A percentile compares a stretch with the other conserved stretches of the same genome.
Conservation (phyloP, 1,140 invertebrate species). For the Drosophila takahashii region DNA sequence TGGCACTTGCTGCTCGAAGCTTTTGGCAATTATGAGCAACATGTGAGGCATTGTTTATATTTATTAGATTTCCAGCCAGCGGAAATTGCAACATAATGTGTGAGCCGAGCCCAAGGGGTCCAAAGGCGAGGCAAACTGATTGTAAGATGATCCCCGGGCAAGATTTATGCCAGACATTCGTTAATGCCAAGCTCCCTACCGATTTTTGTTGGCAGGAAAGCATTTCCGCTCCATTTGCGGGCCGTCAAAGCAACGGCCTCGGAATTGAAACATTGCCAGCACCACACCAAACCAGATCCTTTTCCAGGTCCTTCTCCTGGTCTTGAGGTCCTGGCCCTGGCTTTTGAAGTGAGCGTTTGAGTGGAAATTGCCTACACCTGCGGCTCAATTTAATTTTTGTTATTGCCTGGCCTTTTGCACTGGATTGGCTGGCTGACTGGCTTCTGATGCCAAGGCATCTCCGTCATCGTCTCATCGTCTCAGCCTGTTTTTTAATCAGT, state of each 20-base stretch:
- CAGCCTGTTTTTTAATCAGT: conserved; percentile 50
- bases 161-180: conserved; percentile 80
- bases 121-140: conserved; percentile 27
- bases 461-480: conserved; percentile 14
- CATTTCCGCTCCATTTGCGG: conserved; percentile 79
- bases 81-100: conserved; percentile 71
- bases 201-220: conserved; percentile 30
- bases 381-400: conserved; percentile 82
- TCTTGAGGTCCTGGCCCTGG: conserved; percentile 13
- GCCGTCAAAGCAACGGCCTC: conserved; percentile 52
- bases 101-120: conserved; percentile 4
- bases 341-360: conserved; percentile 74
- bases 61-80: conserved; percentile 68
- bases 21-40: conserved; percentile 67
- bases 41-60: conserved; percentile 74
- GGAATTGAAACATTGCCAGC: conserved; percentile 73
- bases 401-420: conserved; percentile 36
- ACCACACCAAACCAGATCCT: conserved; percentile 4
- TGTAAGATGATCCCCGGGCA: conserved; percentile 60
- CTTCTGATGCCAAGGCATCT: conserved; percentile 35
- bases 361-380: conserved; percentile 82
- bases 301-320: background rate
- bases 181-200: conserved; percentile 45
- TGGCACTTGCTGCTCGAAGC: conserved; percentile 36
- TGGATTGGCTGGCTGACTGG: conserved; percentile 7